Evolutionary conservation across 2,113 vertebrate genomes (phyloP).

Genomic region (Arvicanthis niloticus): DNA sequence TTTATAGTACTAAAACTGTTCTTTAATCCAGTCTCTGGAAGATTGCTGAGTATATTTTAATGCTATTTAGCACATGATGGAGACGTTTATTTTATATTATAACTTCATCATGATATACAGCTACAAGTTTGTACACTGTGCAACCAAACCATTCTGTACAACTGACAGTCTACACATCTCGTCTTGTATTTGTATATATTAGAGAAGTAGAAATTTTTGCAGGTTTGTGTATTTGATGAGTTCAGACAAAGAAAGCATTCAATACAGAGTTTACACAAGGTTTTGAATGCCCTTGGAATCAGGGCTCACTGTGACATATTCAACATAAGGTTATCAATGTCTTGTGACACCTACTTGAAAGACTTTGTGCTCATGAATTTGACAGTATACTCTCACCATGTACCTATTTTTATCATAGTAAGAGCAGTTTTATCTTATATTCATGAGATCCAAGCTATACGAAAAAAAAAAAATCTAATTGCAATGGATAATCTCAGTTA

Average conservation of each 20-base stretch:
- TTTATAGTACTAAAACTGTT: neutral
- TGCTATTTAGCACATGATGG: neutral
- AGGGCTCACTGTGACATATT: neutral
- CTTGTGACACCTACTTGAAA: neutral
- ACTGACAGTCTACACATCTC: neutral
- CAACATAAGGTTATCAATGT: neutral
- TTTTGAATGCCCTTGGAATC: neutral
- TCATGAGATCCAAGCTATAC: slow-evolving; percentile 6
- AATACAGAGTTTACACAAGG: neutral
- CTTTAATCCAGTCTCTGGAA: neutral
- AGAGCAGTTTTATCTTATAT: neutral
- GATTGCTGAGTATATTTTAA: neutral
- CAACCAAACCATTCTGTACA: neutral
- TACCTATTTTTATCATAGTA: neutral
- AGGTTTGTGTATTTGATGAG: neutral
- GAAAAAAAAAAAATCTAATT: slow-evolving; percentile 17
- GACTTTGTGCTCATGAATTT: slow-evolving; percentile 24
- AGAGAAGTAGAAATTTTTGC: neutral
- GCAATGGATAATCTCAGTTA: slow-evolving; percentile 16
- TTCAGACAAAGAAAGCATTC: neutral
- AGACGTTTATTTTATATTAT: neutral
- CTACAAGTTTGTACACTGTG: neutral
- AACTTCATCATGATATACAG: slow-evolving; percentile 16
- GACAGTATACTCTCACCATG: neutral
- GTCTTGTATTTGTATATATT: neutral